Conservation (phyloP, 1,140 invertebrate species). For the Notospermus geniculatus region DNA sequence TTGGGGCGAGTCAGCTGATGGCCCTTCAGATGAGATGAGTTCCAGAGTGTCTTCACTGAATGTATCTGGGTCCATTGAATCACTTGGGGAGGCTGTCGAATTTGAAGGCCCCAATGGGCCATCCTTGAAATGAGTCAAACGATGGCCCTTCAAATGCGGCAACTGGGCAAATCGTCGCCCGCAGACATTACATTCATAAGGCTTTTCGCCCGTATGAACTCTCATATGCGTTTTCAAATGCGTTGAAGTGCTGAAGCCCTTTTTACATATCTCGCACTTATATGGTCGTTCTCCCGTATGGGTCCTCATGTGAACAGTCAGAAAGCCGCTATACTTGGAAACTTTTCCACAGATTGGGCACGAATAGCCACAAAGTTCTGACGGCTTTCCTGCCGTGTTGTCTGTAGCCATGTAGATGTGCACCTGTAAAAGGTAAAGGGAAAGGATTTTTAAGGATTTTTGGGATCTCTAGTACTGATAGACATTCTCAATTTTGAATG, state of each 20-base stretch:
- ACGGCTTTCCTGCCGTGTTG: too few relatives aligned
- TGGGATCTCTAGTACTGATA: too few relatives aligned
- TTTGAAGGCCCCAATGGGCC: not conserved
- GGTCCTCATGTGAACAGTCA: constrained; percentile 12
- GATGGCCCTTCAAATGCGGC: constrained; percentile 17
- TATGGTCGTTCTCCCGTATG: constrained; percentile 13
- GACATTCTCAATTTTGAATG: too few relatives aligned
- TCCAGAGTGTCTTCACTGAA: too few relatives aligned
- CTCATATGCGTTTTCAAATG: constrained; percentile 19
- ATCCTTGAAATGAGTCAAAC: constrained; percentile 20
- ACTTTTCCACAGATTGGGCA: constrained; percentile 16
- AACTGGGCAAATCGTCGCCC: constrained; percentile 69
- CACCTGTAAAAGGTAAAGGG: too few relatives aligned
- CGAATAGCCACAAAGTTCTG: not conserved
- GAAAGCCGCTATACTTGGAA: constrained; percentile 8
- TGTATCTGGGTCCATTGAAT: too few relatives aligned
- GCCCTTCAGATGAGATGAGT: too few relatives aligned
- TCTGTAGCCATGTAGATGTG: too few relatives aligned
- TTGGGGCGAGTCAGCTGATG: too few relatives aligned
- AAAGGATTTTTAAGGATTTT: too few relatives aligned
- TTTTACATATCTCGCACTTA: constrained; percentile 13
- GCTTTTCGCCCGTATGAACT: constrained; percentile 80
- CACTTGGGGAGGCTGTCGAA: too few relatives aligned
- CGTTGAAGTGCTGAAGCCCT: constrained; percentile 9
- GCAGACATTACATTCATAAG: constrained; percentile 82